A percentile compares a stretch with the other conserved stretches of the same genome.
Conservation (phyloP, 2,797 vertebrate species). For the Danio albolineatus region DNA sequence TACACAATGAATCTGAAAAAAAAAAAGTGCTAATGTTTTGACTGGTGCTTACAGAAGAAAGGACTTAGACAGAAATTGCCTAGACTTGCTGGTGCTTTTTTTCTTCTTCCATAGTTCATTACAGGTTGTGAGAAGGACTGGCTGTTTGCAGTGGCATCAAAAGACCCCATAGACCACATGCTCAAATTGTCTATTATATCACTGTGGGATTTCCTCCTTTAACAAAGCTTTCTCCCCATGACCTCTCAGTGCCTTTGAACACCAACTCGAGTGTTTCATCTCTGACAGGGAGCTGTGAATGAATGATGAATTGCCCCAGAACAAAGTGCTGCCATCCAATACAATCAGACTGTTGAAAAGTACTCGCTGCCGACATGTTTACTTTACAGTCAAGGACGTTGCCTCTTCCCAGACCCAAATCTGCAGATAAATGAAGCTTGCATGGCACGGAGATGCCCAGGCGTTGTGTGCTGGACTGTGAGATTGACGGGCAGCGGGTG, state of each 20-base stretch:
- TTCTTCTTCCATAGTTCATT: constrained; percentile 38
- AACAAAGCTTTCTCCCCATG: constrained; percentile 59
- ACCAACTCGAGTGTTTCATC: constrained; percentile 55
- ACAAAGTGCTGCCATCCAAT: constrained; percentile 42
- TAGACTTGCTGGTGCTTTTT: constrained; percentile 34
- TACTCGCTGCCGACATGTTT: constrained; percentile 45
- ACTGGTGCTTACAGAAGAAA: constrained; percentile 20
- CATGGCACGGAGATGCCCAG: constrained; percentile 36
- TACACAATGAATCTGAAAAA: background rate
- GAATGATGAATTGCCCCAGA: constrained; percentile 56
- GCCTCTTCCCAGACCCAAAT: constrained; percentile 49
- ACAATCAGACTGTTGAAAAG: constrained; percentile 42
- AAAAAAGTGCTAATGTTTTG: background rate
- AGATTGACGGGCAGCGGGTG: constrained; percentile 56
- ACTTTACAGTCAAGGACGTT: constrained; percentile 57
- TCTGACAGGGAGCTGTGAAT: constrained; percentile 49
- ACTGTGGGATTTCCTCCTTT: constrained; percentile 56
- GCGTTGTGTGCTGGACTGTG: constrained; percentile 60
- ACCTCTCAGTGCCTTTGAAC: constrained; percentile 59
- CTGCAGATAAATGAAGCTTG: constrained; percentile 57
- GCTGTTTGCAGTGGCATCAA: constrained; percentile 58
- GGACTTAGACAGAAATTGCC: constrained; percentile 26
- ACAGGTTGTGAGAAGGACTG: constrained; percentile 56
- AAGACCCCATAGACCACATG: constrained; percentile 55
- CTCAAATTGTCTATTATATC: constrained; percentile 58